These are phyloP conservation scores for Nerophis lumbriciformis DNA, from an alignment of 2,113 vertebrate species.

Conservation along the genomic window DNA sequence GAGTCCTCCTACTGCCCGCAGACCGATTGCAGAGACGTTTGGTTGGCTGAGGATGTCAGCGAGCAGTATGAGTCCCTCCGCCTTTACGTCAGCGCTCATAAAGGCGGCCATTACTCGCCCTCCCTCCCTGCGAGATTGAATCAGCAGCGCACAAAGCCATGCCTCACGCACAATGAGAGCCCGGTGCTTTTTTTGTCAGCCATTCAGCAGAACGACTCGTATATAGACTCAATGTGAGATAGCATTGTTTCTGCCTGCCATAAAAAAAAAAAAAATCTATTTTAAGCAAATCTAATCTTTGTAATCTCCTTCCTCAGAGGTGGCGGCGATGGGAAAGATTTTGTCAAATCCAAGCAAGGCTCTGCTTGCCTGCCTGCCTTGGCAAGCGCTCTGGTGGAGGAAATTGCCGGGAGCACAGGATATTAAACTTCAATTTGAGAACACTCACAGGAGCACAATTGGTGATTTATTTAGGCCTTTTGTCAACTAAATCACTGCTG, in stretches of 20 bases:
- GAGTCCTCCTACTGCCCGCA: conserved; percentile 35
- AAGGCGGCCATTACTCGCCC: conserved; percentile 63
- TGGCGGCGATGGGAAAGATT: conserved; percentile 61
- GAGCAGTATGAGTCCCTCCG: conserved; percentile 53
- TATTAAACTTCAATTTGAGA: conserved; percentile 70
- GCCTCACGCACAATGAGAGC: conserved; percentile 59
- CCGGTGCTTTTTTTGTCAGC: conserved; percentile 58
- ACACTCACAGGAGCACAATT: conserved; percentile 56
- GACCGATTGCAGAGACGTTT: conserved; percentile 43
- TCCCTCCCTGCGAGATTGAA: conserved; percentile 55
- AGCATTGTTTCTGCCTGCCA: conserved; percentile 70
- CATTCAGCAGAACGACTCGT: conserved; percentile 55
- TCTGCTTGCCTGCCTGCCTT: conserved; percentile 24
- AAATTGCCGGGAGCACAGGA: conserved; percentile 63
- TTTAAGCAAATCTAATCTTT: conserved; percentile 72
- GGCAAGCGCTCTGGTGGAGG: conserved; percentile 49
- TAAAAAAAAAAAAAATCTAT: conserved; percentile 60
- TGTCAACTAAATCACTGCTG: conserved; percentile 58
- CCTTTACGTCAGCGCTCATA: conserved; percentile 62
- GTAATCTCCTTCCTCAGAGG: conserved; percentile 65
- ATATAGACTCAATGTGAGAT: conserved; percentile 65
- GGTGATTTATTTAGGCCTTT: conserved; percentile 65
- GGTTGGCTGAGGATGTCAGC: conserved; percentile 47
- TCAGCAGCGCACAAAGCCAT: conserved; percentile 60
- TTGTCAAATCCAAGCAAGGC: conserved; percentile 40